Conservation (phyloP, 2,888 invertebrate genomes). For the Limnephilus rhombicus region DNA sequence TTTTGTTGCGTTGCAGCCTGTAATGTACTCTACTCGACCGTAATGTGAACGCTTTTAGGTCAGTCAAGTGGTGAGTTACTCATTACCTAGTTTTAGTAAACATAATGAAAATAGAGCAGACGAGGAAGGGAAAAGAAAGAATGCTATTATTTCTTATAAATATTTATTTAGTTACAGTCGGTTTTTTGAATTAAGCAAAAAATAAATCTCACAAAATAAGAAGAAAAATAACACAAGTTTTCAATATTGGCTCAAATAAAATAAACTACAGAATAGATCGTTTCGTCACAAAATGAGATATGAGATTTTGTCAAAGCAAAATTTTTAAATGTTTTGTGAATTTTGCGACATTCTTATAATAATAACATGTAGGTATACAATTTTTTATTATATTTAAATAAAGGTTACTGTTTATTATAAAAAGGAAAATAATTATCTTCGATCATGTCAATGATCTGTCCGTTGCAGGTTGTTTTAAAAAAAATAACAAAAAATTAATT, state of each 20-base stretch:
- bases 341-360: not conserved
- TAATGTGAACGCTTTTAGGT: too few relatives aligned
- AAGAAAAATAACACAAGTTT: not conserved
- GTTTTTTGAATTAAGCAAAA: constrained; percentile 30
- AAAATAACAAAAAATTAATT: not conserved
- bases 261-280: not conserved
- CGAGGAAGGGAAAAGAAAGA: constrained; percentile 4
- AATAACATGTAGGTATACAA: not conserved
- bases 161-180: constrained; percentile 58
- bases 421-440: not conserved
- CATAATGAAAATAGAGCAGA: not conserved
- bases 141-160: constrained; percentile 41
- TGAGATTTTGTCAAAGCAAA: not conserved
- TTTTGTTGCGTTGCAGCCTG: too few relatives aligned
- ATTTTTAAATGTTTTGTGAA: not conserved
- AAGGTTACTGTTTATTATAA: not conserved
- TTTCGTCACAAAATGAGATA: not conserved
- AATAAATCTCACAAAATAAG: constrained; percentile 16
- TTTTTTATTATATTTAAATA: not conserved
- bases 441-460: not conserved
- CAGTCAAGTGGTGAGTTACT: too few relatives aligned
- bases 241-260: not conserved
- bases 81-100: not conserved
- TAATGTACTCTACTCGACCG: too few relatives aligned
- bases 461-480: not conserved